phyloP scores from a whole-genome alignment of 1,140 invertebrate genomes.

The Apis laboriosa region DNA sequence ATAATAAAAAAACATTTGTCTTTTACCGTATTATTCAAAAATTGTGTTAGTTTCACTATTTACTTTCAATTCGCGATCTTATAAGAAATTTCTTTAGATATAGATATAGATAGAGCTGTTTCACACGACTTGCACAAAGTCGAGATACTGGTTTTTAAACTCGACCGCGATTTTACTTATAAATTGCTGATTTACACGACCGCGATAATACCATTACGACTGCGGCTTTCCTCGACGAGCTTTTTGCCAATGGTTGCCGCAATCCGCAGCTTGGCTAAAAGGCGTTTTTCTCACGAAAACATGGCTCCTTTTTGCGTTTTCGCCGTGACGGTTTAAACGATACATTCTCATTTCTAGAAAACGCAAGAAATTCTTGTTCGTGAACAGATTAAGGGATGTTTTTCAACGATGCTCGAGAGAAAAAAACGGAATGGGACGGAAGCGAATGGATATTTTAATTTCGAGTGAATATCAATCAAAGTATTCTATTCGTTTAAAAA shows the following conservation, averaged over 20 bases:
- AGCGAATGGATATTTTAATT: not conserved
- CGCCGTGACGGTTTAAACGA: slow-evolving; percentile 4
- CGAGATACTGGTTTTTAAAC: not conserved
- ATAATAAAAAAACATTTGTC: too few species aligned
- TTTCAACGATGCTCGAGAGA: not conserved
- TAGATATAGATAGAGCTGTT: not conserved
- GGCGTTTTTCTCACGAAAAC: slow-evolving; percentile 20
- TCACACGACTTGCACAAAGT: not conserved
- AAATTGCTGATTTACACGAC: slow-evolving; percentile 45
- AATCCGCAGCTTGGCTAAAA: slow-evolving; percentile 29
- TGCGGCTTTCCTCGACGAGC: slow-evolving; percentile 27
- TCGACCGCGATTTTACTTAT: slow-evolving; percentile 20
- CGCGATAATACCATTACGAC: slow-evolving; percentile 39
- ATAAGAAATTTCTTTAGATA: not conserved
- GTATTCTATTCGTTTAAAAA: too few species aligned
- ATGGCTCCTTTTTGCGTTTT: not conserved
- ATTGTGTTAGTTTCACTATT: too few species aligned
- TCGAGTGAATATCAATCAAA: not conserved
- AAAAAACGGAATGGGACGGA: not conserved
- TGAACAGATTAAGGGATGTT: not conserved
- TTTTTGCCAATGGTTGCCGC: slow-evolving; percentile 24
- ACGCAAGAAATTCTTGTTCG: not conserved
- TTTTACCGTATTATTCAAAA: too few species aligned
- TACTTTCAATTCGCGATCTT: too few species aligned
- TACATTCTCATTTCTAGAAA: not conserved